Percentiles rank a stretch among this genome's conserved stretches.
Conservation (phyloP, 2,113 vertebrate genomes). For the Haemorhous mexicanus region DNA sequence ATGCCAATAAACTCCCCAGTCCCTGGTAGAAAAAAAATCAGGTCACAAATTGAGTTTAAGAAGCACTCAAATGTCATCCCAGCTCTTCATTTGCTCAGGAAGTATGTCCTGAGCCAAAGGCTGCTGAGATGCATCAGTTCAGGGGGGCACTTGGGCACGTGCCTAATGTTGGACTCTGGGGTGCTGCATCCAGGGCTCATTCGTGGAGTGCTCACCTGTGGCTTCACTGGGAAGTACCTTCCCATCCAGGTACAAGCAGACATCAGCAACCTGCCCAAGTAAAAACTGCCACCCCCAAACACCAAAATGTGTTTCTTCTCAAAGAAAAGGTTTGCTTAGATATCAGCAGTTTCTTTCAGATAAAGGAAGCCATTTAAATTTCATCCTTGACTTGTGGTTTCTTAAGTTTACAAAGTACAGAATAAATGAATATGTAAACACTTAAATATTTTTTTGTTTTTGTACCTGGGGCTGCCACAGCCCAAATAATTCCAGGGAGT, state of each 20-base stretch:
- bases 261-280: background rate
- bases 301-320: background rate
- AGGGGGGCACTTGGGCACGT: background rate
- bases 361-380: background rate
- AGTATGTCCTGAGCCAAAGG: background rate
- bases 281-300: background rate
- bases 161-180: accelerated
- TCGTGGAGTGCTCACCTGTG: background rate
- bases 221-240: background rate
- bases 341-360: background rate
- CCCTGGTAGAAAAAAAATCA: background rate
- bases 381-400: background rate
- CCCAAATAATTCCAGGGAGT: background rate
- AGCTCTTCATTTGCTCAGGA: background rate
- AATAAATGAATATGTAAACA: background rate
- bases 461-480: background rate
- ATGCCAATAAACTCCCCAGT: background rate
- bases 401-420: background rate
- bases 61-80: background rate
- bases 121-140: background rate
- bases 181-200: background rate
- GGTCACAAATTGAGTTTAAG: background rate
- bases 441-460: background rate
- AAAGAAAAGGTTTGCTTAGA: background rate
- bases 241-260: background rate